Evolutionary conservation across 2,113 vertebrate species (phyloP).

Genomic region (Psilopogon haemacephalus): DNA sequence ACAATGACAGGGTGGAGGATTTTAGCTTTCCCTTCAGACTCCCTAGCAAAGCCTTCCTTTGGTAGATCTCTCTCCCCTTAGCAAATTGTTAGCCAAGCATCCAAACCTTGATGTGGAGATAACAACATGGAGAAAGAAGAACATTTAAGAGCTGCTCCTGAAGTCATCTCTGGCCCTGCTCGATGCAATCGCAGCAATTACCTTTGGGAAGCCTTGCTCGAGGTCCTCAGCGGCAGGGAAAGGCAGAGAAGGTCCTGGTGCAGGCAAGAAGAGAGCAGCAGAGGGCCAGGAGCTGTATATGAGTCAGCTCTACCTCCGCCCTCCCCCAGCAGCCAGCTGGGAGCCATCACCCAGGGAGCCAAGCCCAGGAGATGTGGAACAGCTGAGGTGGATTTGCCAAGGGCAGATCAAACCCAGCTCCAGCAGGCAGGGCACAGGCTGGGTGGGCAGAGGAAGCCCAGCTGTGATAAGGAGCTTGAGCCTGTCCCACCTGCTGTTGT

Average conservation of each 20-base stretch:
- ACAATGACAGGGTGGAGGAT: accelerated
- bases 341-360: neutral
- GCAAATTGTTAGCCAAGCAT: neutral
- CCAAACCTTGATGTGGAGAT: accelerated
- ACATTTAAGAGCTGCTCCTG: too few species aligned
- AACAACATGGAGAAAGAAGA: neutral
- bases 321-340: neutral
- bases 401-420: neutral
- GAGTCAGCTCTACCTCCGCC: neutral
- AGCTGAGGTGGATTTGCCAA: neutral
- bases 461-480: neutral
- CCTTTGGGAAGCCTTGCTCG: neutral
- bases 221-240: accelerated
- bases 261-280: accelerated
- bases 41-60: neutral
- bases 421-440: too few species aligned
- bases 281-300: neutral
- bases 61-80: accelerated
- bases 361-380: neutral
- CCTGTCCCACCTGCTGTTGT: neutral
- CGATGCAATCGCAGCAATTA: neutral
- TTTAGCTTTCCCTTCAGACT: neutral
- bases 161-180: neutral
- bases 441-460: neutral
- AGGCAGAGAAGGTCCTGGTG: accelerated